phyloP scores from a whole-genome alignment of 37 sponge, comb jelly and placozoan genomes.

The Hexactinellida sp. region DNA sequence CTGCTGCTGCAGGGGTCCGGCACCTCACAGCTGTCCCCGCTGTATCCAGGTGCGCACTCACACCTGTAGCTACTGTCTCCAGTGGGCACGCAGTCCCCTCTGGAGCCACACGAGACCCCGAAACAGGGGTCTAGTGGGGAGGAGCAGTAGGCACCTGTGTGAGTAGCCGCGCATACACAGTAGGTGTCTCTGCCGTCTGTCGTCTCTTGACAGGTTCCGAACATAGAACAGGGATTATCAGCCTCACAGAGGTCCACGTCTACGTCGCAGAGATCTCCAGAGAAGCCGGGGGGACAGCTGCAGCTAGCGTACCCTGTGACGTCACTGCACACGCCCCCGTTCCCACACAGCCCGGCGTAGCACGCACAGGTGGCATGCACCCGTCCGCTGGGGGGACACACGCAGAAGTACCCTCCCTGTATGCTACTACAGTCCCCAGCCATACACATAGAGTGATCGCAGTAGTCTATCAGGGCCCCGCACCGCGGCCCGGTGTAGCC shows the following conservation, averaged over 20 bases:
- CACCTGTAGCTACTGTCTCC: conserved; percentile 26
- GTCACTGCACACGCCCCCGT: conserved; percentile 17
- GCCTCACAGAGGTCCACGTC: conserved; percentile 19
- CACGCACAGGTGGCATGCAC: background rate
- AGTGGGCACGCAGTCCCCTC: conserved; percentile 31
- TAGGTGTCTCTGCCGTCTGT: conserved; percentile 26
- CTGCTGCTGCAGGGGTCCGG: background rate
- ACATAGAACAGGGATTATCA: conserved; percentile 24
- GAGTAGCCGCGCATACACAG: conserved; percentile 44
- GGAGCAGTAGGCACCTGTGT: conserved; percentile 35
- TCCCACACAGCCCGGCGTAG: background rate
- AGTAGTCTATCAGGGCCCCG: background rate
- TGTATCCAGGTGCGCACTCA: conserved; percentile 33
- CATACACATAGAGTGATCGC: background rate
- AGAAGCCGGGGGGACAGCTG: conserved; percentile 18
- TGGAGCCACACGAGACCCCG: conserved; percentile 32
- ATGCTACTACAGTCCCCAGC: background rate
- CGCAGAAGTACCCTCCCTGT: background rate
- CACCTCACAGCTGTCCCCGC: conserved; percentile 29
- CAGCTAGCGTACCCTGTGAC: background rate
- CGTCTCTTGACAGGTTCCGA: conserved; percentile 31
- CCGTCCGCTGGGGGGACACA: background rate
- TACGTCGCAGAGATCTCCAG: conserved; percentile 19
- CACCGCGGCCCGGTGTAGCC: conserved; percentile 22
- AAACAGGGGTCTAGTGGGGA: conserved; percentile 37